Percentiles rank a stretch among this genome's conserved stretches.
phyloP scores from a whole-genome alignment of 2,797 vertebrate species.

The Aphelocoma californica region DNA sequence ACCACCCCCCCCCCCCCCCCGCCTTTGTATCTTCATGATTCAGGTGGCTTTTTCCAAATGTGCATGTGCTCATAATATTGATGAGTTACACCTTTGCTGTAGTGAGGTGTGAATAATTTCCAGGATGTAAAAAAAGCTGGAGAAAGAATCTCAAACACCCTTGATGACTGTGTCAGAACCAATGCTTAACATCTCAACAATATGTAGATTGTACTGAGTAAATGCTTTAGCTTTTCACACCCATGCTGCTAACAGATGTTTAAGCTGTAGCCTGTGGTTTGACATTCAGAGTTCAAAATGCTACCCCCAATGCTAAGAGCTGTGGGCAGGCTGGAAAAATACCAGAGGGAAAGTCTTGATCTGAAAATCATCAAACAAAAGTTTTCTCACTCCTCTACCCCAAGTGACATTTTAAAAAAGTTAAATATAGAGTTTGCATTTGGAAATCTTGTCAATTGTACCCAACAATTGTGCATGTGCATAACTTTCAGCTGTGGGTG shows the following conservation, averaged over 20 bases:
- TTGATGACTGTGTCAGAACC: neutral
- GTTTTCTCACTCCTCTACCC: neutral
- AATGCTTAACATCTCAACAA: neutral
- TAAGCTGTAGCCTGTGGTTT: neutral
- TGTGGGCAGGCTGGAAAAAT: neutral
- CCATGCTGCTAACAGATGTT: constrained; percentile 9
- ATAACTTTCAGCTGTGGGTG: neutral
- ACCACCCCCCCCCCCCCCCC: accelerated
- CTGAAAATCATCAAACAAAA: neutral
- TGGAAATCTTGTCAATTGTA: neutral
- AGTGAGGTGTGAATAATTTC: neutral
- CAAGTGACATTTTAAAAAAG: neutral
- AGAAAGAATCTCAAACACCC: neutral
- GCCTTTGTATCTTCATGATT: neutral
- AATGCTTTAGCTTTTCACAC: neutral
- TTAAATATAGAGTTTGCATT: neutral
- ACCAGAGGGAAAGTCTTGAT: neutral
- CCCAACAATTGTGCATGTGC: neutral
- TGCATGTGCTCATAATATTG: neutral
- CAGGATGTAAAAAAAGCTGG: neutral
- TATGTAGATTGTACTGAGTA: neutral
- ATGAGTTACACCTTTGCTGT: neutral
- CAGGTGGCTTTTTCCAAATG: neutral
- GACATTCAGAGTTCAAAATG: neutral
- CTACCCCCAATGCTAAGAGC: neutral